Percentiles rank a stretch among this genome's conserved stretches.
phyloP scores from a whole-genome alignment of 2,113 vertebrate genomes.

The Orycteropus afer region DNA sequence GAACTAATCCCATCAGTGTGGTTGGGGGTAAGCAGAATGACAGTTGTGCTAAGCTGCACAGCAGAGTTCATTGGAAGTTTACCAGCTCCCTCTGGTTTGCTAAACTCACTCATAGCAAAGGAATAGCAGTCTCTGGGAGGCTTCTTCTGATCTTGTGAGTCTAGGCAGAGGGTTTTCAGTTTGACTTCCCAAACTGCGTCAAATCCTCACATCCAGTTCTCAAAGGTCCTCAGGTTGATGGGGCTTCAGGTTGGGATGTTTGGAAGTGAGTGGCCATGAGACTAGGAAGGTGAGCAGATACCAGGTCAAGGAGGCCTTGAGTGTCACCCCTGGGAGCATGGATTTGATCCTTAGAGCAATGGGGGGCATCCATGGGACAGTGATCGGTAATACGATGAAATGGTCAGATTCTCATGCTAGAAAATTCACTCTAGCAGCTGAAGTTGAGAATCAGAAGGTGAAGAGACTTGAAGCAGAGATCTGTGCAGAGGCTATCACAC shows the following conservation, averaged over 20 bases:
- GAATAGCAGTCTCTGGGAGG: not conserved
- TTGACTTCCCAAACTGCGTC: not conserved
- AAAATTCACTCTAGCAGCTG: not conserved
- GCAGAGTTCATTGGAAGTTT: constrained; percentile 23
- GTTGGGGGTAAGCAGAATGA: not conserved
- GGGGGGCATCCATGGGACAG: not conserved
- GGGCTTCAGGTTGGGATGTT: not conserved
- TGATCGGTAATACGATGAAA: not conserved
- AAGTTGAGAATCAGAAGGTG: not conserved
- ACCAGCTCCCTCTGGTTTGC: constrained; percentile 1
- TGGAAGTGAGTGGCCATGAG: not conserved
- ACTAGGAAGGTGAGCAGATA: not conserved
- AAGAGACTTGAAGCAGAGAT: not conserved
- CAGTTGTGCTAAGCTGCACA: not conserved
- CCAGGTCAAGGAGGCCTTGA: not conserved
- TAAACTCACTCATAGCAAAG: not conserved
- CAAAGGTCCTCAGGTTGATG: not conserved
- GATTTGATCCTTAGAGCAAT: not conserved
- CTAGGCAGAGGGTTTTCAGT: not conserved
- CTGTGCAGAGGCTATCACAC: not conserved
- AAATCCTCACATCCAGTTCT: fast-evolving
- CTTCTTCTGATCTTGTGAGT: not conserved
- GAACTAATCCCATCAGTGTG: not conserved
- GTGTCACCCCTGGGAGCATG: not conserved
- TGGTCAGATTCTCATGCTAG: not conserved